Base-by-base conservation (phyloP, 2,797 vertebrate species). In the Centroberyx gerrardi region DNA sequence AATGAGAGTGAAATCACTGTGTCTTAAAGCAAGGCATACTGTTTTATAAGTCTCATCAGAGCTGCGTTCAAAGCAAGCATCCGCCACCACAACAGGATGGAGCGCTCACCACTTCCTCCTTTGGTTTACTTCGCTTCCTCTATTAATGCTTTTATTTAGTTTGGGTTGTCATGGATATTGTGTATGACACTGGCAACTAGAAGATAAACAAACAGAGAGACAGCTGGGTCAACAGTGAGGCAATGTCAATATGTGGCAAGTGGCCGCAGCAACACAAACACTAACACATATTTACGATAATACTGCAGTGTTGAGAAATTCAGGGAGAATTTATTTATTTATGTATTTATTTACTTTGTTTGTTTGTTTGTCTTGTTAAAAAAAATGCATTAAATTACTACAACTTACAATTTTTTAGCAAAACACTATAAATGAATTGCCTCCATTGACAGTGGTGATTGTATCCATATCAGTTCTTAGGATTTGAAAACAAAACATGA, bases 1-100 rank as follows among this genome's bases (percentile, higher is more conserved):
- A 94, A 96, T 86, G 86, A 88, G 92, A 92, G 88, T 87, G 84
- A 92, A 92, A 92, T 94, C 88, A 87, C 86, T 74, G 83, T 85
- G 88, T 92, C 88, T 93, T 94, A 90, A 94, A 94, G 82, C 88
- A 72, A 79, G 87, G 68, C 94, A 93, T 46, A 92, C 94, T 94
- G 94, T 95, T 96, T 95, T 94, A 95, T 91, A 63, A 87, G 90
- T 86, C 91, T 86, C 90, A 80, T 83, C 87, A 80, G 89, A 70
- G 90, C 83, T 68, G 69, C 59, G 87, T 95, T 95, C 93, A 95
- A 95, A 95, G 94, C 88, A 84, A 92, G 83, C 83, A 88, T 89
- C 76, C 79, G 62, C 70, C 78, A 49, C 82, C 85, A 88, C 91
- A 90, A 93, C 94, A 94, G 93, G 92, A 94, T 93, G 89, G 82